phyloP scores from a whole-genome alignment of 2,113 vertebrate species.

The Anser cygnoides region DNA sequence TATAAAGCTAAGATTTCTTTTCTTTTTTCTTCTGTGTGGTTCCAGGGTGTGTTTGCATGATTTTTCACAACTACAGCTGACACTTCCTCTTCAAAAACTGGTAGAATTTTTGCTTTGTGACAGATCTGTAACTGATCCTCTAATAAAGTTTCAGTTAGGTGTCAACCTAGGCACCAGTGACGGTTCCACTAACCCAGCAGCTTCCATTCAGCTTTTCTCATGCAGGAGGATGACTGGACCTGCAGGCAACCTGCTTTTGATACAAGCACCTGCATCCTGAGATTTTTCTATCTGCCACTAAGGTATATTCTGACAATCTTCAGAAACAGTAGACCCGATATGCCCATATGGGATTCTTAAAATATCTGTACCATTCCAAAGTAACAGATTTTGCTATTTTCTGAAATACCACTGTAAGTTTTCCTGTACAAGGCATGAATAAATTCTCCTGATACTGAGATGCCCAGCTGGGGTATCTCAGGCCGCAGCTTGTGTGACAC shows the following conservation, averaged over 20 bases:
- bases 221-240: neutral
- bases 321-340: neutral
- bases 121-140: neutral
- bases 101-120: neutral
- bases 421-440: constrained; percentile 7
- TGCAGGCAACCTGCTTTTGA: neutral
- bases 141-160: neutral
- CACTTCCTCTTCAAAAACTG: neutral
- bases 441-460: constrained; percentile 13
- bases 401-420: constrained; percentile 12
- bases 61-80: constrained; percentile 17
- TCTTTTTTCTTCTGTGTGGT: neutral
- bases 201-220: neutral
- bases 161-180: neutral
- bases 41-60: neutral
- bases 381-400: constrained; percentile 35
- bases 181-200: neutral
- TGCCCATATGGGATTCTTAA: constrained; percentile 20
- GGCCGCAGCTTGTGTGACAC: constrained; percentile 9
- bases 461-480: constrained; percentile 31
- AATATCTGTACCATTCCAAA: constrained; percentile 26
- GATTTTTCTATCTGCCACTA: neutral
- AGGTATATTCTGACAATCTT: constrained; percentile 5
- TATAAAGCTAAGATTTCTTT: neutral
- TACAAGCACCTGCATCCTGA: neutral